Evolutionary conservation across 1,140 invertebrate genomes (phyloP).

Genomic region (Saccostrea cuccullata): DNA sequence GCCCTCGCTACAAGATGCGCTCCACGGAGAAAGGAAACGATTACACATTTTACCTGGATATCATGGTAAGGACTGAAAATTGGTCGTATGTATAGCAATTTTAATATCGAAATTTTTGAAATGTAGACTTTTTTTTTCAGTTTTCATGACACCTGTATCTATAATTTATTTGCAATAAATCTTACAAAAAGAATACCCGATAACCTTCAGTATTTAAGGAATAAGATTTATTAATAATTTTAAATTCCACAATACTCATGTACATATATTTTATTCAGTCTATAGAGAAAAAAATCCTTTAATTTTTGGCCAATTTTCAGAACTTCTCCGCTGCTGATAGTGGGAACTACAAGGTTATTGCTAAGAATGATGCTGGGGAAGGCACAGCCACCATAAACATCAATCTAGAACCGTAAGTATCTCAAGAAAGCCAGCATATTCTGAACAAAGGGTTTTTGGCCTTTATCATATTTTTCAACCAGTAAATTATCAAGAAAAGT

Average conservation of each 20-base stretch:
- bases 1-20: slow-evolving; percentile 62
- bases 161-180: too few relatives aligned
- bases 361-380: slow-evolving; percentile 98
- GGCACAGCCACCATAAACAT: slow-evolving; percentile 98
- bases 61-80: slow-evolving; percentile 62
- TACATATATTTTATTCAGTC: neutral
- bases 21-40: slow-evolving; percentile 64
- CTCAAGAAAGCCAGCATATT: neutral
- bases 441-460: neutral
- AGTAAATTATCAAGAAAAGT: neutral
- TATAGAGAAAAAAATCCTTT: slow-evolving; percentile 4
- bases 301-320: slow-evolving; percentile 60
- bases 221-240: neutral
- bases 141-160: neutral
- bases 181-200: too few relatives aligned
- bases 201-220: too few relatives aligned
- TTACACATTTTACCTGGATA: slow-evolving; percentile 68
- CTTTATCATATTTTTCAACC: neutral
- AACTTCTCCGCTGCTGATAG: slow-evolving; percentile 93
- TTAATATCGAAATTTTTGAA: neutral
- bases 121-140: neutral
- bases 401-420: slow-evolving; percentile 81
- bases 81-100: neutral
- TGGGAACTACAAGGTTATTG: slow-evolving; percentile 97
- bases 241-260: neutral